These are phyloP conservation scores for Sepiola atlantica DNA, from an alignment of 2,888 invertebrate species.

Conservation along the genomic window DNA sequence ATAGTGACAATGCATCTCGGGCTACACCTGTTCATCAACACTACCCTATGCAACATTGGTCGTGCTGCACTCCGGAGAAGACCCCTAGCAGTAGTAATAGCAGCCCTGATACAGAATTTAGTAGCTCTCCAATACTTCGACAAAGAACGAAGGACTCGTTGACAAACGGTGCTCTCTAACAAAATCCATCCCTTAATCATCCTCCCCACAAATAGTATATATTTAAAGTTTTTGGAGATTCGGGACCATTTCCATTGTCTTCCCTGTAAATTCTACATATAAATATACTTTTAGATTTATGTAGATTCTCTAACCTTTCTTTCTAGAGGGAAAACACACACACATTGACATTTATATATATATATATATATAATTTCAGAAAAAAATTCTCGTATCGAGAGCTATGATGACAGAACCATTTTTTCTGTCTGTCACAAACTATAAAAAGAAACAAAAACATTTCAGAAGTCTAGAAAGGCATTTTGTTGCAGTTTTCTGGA, in stretches of 20 bases:
- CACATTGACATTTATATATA: too few species aligned
- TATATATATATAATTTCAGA: too few species aligned
- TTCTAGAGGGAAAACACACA: too few species aligned
- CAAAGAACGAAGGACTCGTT: not conserved
- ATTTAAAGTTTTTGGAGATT: too few species aligned
- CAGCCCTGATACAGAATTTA: not conserved
- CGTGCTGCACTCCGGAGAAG: not conserved
- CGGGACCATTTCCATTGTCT: too few species aligned
- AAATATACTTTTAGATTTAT: too few species aligned
- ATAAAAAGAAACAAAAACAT: not conserved
- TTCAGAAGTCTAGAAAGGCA: not conserved
- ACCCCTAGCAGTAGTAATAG: not conserved
- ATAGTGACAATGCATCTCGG: constrained; percentile 1
- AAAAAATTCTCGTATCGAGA: too few species aligned
- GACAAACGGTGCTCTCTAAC: constrained; percentile 21
- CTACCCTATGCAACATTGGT: not conserved
- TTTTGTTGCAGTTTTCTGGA: not conserved
- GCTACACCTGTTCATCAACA: constrained; percentile 34
- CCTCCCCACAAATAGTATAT: too few species aligned
- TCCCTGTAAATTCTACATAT: too few species aligned
- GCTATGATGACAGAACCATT: not conserved
- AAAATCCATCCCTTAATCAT: not conserved
- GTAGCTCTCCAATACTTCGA: not conserved
- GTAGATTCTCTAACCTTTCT: too few species aligned
- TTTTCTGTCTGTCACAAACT: not conserved